phyloP scores from a whole-genome alignment of 2,113 vertebrate genomes.

The Malurus elegans region DNA sequence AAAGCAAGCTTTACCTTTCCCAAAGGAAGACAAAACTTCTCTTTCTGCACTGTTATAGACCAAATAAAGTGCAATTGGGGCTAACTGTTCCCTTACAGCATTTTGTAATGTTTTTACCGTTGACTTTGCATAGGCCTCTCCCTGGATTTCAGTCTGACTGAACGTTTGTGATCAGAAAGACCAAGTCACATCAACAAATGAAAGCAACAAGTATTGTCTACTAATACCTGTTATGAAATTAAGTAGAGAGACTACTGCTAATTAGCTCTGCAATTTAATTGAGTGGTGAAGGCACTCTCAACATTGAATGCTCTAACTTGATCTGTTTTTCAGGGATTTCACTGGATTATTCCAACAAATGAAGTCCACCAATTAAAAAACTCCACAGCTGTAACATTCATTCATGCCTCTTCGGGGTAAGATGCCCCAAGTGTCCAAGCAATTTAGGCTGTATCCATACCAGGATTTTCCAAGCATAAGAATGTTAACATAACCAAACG shows the following conservation, averaged over 20 bases:
- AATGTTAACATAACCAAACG: not conserved
- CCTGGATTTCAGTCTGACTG: not conserved
- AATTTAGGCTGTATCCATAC: not conserved
- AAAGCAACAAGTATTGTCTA: not conserved
- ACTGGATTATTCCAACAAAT: not conserved
- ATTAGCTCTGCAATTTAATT: not conserved
- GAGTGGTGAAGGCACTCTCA: not conserved
- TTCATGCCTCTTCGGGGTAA: not conserved
- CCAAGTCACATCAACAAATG: not conserved
- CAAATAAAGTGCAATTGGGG: not conserved
- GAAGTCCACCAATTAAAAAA: not conserved
- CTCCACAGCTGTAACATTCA: not conserved
- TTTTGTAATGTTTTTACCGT: not conserved
- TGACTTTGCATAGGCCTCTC: not conserved
- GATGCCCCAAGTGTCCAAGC: not conserved
- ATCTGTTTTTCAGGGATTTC: not conserved
- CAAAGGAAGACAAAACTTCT: not conserved
- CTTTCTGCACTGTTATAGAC: not conserved
- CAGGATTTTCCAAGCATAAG: not conserved
- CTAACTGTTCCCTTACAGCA: not conserved
- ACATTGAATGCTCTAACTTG: not conserved
- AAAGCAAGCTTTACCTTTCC: not conserved
- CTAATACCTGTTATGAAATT: not conserved
- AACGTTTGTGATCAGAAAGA: not conserved
- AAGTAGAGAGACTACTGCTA: not conserved